A percentile compares a stretch with the other conserved stretches of the same genome.
These are phyloP conservation scores for Isichthys henryi DNA, from an alignment of 2,113 vertebrate genomes.

Conservation along the genomic window DNA sequence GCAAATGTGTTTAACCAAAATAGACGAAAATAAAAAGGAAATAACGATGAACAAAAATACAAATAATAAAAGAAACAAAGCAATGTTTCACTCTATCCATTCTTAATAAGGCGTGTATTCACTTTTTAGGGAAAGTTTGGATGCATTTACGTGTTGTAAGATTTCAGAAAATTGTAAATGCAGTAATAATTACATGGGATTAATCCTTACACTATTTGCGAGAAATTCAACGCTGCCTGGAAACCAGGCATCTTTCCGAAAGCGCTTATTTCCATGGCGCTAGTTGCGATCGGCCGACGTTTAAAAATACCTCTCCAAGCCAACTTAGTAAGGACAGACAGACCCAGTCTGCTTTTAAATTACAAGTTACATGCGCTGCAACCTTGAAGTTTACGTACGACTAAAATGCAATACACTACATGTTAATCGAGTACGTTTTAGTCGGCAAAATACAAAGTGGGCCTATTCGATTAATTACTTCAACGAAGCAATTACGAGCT, in stretches of 20 bases:
- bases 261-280: background rate
- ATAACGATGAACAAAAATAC: background rate
- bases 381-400: background rate
- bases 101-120: background rate
- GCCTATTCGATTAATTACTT: background rate
- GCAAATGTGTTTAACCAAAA: background rate
- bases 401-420: background rate
- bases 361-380: background rate
- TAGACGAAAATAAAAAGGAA: background rate
- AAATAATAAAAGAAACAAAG: background rate
- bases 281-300: background rate
- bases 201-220: background rate
- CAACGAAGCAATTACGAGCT: background rate
- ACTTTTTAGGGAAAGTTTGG: background rate
- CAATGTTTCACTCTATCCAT: background rate
- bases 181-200: background rate
- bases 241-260: background rate
- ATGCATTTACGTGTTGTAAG: background rate
- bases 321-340: background rate
- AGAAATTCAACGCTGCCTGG: background rate
- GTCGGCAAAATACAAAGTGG: background rate
- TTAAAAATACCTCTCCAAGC: background rate
- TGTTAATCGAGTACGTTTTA: background rate
- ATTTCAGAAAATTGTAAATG: background rate
- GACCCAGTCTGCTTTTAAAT: background rate